Conservation (phyloP, 2,888 invertebrate genomes). For the Reticulitermes lucifugus region DNA sequence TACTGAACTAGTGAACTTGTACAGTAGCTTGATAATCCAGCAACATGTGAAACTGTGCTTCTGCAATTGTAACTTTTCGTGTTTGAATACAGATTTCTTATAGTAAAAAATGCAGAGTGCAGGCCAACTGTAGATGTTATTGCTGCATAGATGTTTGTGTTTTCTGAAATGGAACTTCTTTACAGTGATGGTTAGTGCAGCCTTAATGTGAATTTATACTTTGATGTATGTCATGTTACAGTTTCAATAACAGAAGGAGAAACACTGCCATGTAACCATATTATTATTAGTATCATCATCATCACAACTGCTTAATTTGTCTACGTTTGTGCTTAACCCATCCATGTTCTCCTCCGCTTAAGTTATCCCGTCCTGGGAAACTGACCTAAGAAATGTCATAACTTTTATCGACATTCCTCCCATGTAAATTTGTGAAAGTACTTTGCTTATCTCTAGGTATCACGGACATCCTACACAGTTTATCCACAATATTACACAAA, state of each 20-base stretch:
- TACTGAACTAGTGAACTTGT: not conserved
- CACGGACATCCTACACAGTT: no score
- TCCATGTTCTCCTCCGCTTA: no score
- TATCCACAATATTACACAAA: no score
- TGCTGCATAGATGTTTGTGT: not conserved
- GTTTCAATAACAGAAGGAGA: not conserved
- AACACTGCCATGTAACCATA: conserved; percentile 3
- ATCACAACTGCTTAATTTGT: not conserved
- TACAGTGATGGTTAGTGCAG: not conserved
- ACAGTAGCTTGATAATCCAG: not conserved
- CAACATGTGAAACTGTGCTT: not conserved
- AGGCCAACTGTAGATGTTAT: not conserved
- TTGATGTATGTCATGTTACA: not conserved
- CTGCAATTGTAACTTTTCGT: not conserved
- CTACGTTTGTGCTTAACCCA: not conserved
- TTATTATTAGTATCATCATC: not conserved
- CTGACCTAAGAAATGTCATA: no score
- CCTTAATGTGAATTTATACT: not conserved
- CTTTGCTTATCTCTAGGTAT: no score
- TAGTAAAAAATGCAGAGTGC: not conserved
- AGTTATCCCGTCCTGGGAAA: not conserved
- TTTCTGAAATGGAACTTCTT: not conserved
- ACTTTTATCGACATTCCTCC: no score
- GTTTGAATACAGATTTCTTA: not conserved
- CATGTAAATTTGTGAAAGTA: no score